A percentile compares a stretch with the other conserved stretches of the same genome.
Evolutionary conservation across 1,140 invertebrate genomes (phyloP).

Genomic region (Calliphora vicina): DNA sequence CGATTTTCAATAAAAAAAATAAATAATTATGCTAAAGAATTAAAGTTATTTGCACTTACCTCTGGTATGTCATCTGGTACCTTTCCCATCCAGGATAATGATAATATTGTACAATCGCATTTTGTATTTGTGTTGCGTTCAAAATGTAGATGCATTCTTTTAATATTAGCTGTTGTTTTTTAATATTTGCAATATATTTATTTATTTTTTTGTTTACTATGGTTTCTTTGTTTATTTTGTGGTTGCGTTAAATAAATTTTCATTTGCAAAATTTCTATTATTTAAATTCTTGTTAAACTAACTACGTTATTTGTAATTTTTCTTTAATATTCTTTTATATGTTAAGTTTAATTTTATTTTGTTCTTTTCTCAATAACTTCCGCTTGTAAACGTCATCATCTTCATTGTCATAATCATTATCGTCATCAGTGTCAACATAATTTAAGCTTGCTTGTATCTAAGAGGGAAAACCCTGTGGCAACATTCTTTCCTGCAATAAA

Average conservation of each 20-base stretch:
- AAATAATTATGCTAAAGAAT: background rate
- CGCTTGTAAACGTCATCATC: constrained; percentile 21
- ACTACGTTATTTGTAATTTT: background rate
- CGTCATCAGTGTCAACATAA: background rate
- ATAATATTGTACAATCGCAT: constrained; percentile 94
- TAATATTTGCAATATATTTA: background rate
- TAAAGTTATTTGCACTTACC: constrained; percentile 67
- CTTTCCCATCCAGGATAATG: constrained; percentile 97
- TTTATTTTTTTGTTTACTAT: background rate
- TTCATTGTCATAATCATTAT: background rate
- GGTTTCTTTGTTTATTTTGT: background rate
- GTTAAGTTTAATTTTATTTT: background rate
- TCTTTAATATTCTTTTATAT: background rate
- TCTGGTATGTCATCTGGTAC: constrained; percentile 93
- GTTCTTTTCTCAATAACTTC: constrained; percentile 18
- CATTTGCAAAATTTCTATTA: background rate
- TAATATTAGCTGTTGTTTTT: background rate
- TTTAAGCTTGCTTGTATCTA: background rate
- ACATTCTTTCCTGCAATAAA: constrained; percentile 15
- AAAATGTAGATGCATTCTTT: constrained; percentile 87
- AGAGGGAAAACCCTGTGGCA: background rate
- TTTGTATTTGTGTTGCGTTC: constrained; percentile 91
- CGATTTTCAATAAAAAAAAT: background rate
- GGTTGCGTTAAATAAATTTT: background rate
- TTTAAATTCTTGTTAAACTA: constrained; percentile 16